Evolutionary conservation across 2,888 invertebrate genomes (phyloP).

Genomic region (Dichetophora obliterata): DNA sequence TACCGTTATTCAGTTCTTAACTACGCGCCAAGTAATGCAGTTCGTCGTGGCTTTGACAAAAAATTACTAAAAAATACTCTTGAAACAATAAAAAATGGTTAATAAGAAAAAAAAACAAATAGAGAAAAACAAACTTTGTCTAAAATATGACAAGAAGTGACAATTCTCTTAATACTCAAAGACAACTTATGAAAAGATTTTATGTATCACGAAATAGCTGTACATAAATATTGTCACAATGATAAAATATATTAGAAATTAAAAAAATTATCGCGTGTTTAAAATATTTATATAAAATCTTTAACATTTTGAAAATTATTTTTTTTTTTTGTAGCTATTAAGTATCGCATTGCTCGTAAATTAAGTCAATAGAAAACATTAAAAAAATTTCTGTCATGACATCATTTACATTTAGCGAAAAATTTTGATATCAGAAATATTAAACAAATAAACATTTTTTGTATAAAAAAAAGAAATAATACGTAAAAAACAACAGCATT

Average conservation of each 20-base stretch:
- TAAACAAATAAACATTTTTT: neutral
- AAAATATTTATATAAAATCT: neutral
- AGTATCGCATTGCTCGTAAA: constrained; percentile 4
- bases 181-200: neutral
- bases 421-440: neutral
- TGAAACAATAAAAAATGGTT: neutral
- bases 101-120: neutral
- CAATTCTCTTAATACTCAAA: neutral
- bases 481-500: neutral
- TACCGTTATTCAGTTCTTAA: constrained; percentile 31
- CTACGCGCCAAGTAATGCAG: constrained; percentile 6
- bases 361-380: neutral
- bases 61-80: neutral
- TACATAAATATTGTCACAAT: neutral
- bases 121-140: neutral
- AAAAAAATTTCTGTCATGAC: constrained; percentile 21
- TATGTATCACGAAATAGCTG: neutral
- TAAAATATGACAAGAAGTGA: constrained; percentile 1
- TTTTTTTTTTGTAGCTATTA: neutral
- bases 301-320: neutral
- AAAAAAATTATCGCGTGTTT: neutral
- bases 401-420: neutral
- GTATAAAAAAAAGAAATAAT: neutral
- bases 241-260: neutral
- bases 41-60: neutral